Evolutionary conservation across 2,888 invertebrate genomes (phyloP).

Genomic region (Spilarctia lutea): DNA sequence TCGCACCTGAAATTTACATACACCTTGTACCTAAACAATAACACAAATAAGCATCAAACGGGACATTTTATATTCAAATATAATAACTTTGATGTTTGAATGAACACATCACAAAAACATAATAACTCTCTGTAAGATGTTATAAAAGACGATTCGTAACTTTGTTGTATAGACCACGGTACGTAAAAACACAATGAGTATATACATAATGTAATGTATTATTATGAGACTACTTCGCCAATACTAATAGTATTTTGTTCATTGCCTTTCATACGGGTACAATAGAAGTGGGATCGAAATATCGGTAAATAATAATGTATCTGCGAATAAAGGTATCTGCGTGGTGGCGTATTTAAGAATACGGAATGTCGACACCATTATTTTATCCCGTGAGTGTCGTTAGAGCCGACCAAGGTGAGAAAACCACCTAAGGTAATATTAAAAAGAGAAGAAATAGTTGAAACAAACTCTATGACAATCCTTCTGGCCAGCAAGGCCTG

Average conservation of each 20-base stretch:
- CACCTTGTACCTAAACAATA: neutral
- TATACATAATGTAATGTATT: neutral
- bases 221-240: neutral
- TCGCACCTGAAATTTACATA: neutral
- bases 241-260: neutral
- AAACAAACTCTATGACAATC: too few species aligned
- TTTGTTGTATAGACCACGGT: constrained; percentile 1
- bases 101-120: constrained; percentile 6
- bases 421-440: too few species aligned
- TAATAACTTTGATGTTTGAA: neutral
- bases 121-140: neutral
- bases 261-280: neutral
- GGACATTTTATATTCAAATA: constrained; percentile 5
- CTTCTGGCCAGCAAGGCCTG: too few species aligned
- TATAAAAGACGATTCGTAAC: constrained; percentile 10
- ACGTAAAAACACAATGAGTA: constrained; percentile 3
- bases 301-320: too few species aligned
- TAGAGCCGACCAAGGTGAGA: too few species aligned
- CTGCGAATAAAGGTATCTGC: too few species aligned
- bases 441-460: too few species aligned
- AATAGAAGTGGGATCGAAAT: neutral
- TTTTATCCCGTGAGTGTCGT: too few species aligned
- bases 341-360: too few species aligned
- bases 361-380: too few species aligned
- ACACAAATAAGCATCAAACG: neutral